A percentile compares a stretch with the other conserved stretches of the same genome.
Evolutionary conservation across 1,140 invertebrate species (phyloP).

Genomic region (Sipha flava): DNA sequence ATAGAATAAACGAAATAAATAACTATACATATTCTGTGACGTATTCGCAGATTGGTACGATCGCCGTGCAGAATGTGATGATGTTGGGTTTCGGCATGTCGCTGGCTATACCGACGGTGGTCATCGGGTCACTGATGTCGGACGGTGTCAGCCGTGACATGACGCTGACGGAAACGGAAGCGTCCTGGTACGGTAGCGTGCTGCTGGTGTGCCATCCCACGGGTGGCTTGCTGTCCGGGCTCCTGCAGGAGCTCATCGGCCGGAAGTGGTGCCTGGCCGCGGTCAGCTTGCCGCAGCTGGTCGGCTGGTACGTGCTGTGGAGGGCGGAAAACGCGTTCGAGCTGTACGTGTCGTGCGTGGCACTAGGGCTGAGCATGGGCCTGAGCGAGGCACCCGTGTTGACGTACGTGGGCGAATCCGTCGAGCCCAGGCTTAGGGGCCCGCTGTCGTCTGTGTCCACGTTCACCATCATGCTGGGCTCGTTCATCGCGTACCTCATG

Average conservation of each 20-base stretch:
- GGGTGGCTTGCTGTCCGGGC: conserved; percentile 36
- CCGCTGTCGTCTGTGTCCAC: conserved; percentile 38
- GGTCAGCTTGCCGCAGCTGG: conserved; percentile 36
- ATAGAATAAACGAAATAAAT: no score
- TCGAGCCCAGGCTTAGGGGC: conserved; percentile 42
- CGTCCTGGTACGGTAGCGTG: conserved; percentile 34
- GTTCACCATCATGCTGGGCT: conserved; percentile 37
- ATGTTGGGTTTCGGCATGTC: conserved; percentile 31
- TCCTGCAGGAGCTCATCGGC: conserved; percentile 36
- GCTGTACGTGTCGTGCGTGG: conserved; percentile 35
- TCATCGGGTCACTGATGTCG: conserved; percentile 8
- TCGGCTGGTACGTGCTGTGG: conserved; percentile 36
- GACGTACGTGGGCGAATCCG: conserved; percentile 50
- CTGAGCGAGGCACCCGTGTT: conserved; percentile 50
- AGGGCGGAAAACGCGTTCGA: conserved; percentile 1
- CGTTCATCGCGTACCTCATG: conserved; percentile 36
- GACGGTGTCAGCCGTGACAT: conserved; percentile 30
- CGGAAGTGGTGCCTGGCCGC: conserved; percentile 35
- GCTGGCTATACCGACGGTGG: conserved; percentile 31
- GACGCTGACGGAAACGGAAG: conserved; percentile 37
- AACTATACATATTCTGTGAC: neutral
- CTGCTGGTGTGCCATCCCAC: conserved; percentile 34
- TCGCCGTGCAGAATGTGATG: conserved; percentile 26
- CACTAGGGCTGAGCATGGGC: conserved; percentile 44
- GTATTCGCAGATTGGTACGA: conserved; percentile 1